These are phyloP conservation scores for Pseudorectes ferrugineus DNA, from an alignment of 2,113 vertebrate genomes.

Conservation along the genomic window DNA sequence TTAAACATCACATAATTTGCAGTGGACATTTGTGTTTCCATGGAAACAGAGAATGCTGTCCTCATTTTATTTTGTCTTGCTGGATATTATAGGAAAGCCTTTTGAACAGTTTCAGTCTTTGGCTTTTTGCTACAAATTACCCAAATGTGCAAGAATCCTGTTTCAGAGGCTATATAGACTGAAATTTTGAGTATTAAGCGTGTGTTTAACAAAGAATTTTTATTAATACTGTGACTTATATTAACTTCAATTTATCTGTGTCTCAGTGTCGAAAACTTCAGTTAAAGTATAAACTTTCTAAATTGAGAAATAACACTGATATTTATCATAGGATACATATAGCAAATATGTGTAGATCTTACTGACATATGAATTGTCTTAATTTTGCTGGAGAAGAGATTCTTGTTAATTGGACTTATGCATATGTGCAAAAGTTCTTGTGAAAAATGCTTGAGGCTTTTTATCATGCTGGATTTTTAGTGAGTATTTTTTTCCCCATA, in stretches of 20 bases:
- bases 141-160: neutral
- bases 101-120: neutral
- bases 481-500: fast-evolving
- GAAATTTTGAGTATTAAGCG: neutral
- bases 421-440: neutral
- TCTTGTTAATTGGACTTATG: neutral
- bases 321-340: neutral
- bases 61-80: neutral
- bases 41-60: neutral
- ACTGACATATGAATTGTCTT: neutral
- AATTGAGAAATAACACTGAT: neutral
- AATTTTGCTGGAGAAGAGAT: neutral
- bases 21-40: neutral
- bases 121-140: neutral
- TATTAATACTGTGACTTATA: neutral
- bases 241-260: neutral
- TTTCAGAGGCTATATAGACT: neutral
- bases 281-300: neutral
- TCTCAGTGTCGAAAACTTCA: neutral
- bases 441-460: neutral
- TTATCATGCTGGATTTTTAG: neutral
- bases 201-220: neutral
- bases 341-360: neutral
- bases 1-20: neutral
- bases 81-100: neutral